Evolutionary conservation across 1,140 invertebrate species (phyloP), one percentile per base, ranked within the genome.

Genomic region (Ladona fulva): DNA sequence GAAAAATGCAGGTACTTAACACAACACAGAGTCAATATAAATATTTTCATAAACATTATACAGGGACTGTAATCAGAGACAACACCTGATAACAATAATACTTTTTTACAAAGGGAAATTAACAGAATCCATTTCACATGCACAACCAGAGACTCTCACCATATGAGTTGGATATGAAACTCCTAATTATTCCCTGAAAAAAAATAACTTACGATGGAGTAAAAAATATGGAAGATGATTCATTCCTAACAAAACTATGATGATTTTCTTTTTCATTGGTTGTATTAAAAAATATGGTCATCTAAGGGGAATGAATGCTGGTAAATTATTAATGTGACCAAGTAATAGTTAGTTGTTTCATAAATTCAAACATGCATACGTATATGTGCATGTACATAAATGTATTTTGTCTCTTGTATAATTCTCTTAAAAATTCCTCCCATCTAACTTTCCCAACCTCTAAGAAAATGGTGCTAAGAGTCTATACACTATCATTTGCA

Each of bases 41-140:
- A 66, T 66, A 66, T 66, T 22, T 66, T 66, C 52, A 66, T 66
- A 66, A 66, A 66, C 52, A 66, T 66, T 66, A 66, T 66, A 66
- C 52, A 66, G 14, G 52, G 52, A 66, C 52, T 66, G 52, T 22
- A 66, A 66, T 66, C 52, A 66, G n/a, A 22, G 52, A 66, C 52
- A 66, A 66, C 52, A 22, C 12, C 52, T 66, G 52, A 66, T 66
- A 66, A 66, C 52, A 66, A 66, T 66, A 66, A 66, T 66, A 66
- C 52, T 66, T 66, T n/a, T 66, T 19, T 19, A 66, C 52, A 66
- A 1, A 1, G 52, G 1, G 3, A 66, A 66, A 66, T 66, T 22
- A 66, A 66, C 52, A 66, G 52, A 66, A 66, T 66, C n/a, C 29
- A 37, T 37, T 37, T 8, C 52, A 66, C 52, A 12, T 22, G 14